These are phyloP conservation scores for Gymnocypris eckloni DNA, from an alignment of 2,797 vertebrate species.

Conservation along the genomic window DNA sequence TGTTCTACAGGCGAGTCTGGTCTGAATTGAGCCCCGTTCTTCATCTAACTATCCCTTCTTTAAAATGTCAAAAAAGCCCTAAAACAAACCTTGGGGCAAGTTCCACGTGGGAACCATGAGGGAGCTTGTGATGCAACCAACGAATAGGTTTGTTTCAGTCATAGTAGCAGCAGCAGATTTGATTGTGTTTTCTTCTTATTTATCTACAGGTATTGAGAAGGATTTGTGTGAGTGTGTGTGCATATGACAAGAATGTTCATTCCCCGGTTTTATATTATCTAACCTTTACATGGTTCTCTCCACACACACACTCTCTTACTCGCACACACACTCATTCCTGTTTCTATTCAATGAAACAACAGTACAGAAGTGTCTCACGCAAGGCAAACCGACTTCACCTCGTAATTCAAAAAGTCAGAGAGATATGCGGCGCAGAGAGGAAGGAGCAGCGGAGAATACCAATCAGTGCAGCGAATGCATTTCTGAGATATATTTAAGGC, in stretches of 20 bases:
- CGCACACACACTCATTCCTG: conserved; percentile 56
- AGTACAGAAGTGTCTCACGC: conserved; percentile 35
- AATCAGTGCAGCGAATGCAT: conserved; percentile 98
- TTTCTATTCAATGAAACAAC: conserved; percentile 72
- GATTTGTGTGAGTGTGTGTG: background rate
- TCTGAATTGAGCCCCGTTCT: background rate
- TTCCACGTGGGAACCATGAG: background rate
- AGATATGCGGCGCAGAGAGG: conserved; percentile 79
- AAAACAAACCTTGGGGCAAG: background rate
- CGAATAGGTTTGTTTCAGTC: conserved; percentile 10
- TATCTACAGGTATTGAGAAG: conserved; percentile 38
- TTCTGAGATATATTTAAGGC: conserved; percentile 98
- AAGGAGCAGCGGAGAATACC: conserved; percentile 86
- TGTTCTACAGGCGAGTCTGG: background rate
- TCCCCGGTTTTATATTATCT: conserved; percentile 49
- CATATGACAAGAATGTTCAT: conserved; percentile 40
- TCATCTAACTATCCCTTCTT: background rate
- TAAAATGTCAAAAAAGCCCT: background rate
- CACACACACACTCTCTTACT: conserved; percentile 37
- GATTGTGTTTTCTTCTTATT: conserved; percentile 54
- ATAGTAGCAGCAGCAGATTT: conserved; percentile 39
- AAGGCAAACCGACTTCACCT: conserved; percentile 72
- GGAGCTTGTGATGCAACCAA: background rate
- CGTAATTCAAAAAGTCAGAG: conserved; percentile 84
- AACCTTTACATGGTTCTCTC: conserved; percentile 33